Evolutionary conservation across 1,140 invertebrate species (phyloP), one percentile per base, ranked within the genome.

Genomic region (Scaptomyza pallida): DNA sequence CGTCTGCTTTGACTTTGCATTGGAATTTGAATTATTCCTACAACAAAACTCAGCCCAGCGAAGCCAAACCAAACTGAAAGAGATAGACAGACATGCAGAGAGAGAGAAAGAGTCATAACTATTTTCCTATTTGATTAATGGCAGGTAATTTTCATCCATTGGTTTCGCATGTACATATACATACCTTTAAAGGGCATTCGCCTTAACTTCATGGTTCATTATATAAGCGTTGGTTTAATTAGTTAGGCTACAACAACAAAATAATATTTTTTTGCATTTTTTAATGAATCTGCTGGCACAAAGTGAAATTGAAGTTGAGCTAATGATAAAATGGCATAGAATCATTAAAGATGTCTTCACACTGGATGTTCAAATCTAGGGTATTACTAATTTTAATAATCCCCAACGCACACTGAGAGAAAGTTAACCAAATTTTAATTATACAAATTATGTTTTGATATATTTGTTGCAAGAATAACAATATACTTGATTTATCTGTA

Each of bases 181-280:
- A 51, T 47, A 37, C 33, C 33, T 47, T 50, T 23, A 63, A 70
- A 70, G 67, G 67, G 67, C 69, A 67, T 71, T 71, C 60, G 60
- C 55, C 63, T 45, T 51, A 13, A 30, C 40, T 62, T 80, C 68
- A 86, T 59, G 76, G 55, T 80, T 76, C 76, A 85, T 85, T 86
- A 80, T 80, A 71, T 85, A 85, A 85, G 76, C 62, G 63, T 73
- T 52, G 68, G 55, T 76, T 80, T 80, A 85, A 85, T 85, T 85
- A 86, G 62, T 80, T 79, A 65, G 51, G 60, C 61, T 60, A 73
- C 75, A 79, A 71, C 64, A 56, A 74, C 1, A 37, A 30, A 30
- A 30, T 2, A 21, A 21, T 4, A 9, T 30, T 2, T 55, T 56
- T 71, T 72, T 62, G 62, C 51, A 68, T 72, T 64, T 63, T 71